Conservation (phyloP, 2,888 invertebrate species). For the Meta bourneti region DNA sequence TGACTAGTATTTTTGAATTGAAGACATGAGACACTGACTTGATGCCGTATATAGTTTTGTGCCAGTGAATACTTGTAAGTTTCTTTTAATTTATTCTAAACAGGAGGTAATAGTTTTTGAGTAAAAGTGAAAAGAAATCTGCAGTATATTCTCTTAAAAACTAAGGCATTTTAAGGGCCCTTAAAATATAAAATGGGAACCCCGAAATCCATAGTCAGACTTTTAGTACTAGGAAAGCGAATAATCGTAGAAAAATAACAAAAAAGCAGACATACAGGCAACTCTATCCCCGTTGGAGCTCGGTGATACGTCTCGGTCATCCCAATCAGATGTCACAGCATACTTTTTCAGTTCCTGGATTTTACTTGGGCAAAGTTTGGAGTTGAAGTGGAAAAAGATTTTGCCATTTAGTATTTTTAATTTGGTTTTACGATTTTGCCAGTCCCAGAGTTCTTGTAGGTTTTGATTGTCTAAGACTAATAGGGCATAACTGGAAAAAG, state of each 20-base stretch:
- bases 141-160: no score
- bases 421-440: slow-evolving; percentile 82
- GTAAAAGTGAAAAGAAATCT: no score
- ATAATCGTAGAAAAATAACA: neutral
- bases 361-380: slow-evolving; percentile 90
- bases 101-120: no score
- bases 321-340: slow-evolving; percentile 81
- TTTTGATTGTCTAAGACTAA: slow-evolving; percentile 88
- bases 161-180: no score
- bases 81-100: no score
- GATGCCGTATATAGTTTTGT: no score
- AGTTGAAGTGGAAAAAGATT: slow-evolving; percentile 94
- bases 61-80: no score
- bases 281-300: slow-evolving; percentile 95
- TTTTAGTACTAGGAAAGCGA: no score
- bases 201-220: no score
- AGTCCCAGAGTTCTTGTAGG: slow-evolving; percentile 86
- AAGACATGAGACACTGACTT: no score
- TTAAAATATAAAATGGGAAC: no score
- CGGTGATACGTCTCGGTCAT: slow-evolving; percentile 89
- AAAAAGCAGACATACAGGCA: slow-evolving; percentile 85
- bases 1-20: no score
- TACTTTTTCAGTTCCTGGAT: slow-evolving; percentile 84
- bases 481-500: slow-evolving; percentile 84
- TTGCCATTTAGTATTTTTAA: slow-evolving; percentile 85